These are phyloP conservation scores for Helostoma temminkii DNA, from an alignment of 2,797 vertebrate genomes.

Conservation along the genomic window DNA sequence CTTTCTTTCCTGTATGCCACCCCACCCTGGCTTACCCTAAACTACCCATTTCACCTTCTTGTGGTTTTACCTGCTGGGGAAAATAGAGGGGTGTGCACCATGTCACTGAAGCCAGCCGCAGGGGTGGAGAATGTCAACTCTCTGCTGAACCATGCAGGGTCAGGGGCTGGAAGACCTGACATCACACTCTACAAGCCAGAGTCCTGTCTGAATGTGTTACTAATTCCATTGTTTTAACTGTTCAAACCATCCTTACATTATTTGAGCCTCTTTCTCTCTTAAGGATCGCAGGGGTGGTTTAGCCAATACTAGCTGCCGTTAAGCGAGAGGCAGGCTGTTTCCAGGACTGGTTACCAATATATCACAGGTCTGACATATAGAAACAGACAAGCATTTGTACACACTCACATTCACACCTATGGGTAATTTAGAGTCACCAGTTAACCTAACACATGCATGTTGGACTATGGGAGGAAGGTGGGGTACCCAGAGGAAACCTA, in stretches of 20 bases:
- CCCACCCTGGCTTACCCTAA: not conserved
- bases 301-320: too few relatives aligned
- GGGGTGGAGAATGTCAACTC: constrained; percentile 42
- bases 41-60: constrained; percentile 43
- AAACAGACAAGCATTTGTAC: too few relatives aligned
- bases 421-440: too few relatives aligned
- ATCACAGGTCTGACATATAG: too few relatives aligned
- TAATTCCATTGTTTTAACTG: constrained; percentile 3
- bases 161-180: constrained; percentile 18
- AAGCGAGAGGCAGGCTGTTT: too few relatives aligned
- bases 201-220: constrained; percentile 21
- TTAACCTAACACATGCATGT: too few relatives aligned
- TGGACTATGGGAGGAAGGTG: too few relatives aligned
- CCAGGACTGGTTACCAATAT: too few relatives aligned
- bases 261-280: too few relatives aligned
- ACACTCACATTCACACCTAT: too few relatives aligned
- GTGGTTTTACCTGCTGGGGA: constrained; percentile 54
- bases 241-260: not conserved
- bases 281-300: too few relatives aligned
- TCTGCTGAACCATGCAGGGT: constrained; percentile 34
- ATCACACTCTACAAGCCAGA: constrained; percentile 29
- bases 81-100: constrained; percentile 59
- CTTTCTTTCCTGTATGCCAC: not conserved
- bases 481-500: too few relatives aligned
- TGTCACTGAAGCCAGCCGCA: constrained; percentile 54